These are phyloP conservation scores for Glaucopsyche alexis DNA, from an alignment of 2,888 invertebrate genomes.

Conservation along the genomic window DNA sequence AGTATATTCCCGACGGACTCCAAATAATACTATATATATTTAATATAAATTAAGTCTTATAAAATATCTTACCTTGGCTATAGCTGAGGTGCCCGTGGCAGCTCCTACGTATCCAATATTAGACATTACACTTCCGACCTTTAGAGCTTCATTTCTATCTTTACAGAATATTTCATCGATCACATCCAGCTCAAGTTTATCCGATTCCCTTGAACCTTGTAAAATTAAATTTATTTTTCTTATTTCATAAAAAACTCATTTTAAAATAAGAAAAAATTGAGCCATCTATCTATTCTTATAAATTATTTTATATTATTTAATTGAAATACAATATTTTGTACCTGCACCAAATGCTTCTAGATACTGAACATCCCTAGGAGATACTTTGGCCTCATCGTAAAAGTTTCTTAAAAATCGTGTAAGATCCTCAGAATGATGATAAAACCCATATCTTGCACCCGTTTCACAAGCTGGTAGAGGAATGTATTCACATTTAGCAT, in stretches of 20 bases:
- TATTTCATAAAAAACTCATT: too few species aligned
- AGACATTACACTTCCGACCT: too few species aligned
- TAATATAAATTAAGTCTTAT: too few species aligned
- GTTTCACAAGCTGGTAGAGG: background rate
- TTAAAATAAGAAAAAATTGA: too few species aligned
- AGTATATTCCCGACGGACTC: too few species aligned
- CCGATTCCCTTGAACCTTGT: slow-evolving; percentile 53
- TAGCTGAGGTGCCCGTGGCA: too few species aligned
- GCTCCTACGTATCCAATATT: too few species aligned
- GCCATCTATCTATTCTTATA: too few species aligned
- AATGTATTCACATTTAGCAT: slow-evolving; percentile 3
- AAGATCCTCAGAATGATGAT: slow-evolving; percentile 17
- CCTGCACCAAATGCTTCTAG: slow-evolving; percentile 84
- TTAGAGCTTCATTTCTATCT: background rate
- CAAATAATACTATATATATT: too few species aligned
- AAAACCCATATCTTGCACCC: slow-evolving; percentile 7
- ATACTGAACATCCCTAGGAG: slow-evolving; percentile 75
- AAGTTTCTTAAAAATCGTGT: slow-evolving; percentile 32
- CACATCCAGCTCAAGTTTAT: slow-evolving; percentile 80
- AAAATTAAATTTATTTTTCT: too few species aligned
- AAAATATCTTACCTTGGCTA: too few species aligned
- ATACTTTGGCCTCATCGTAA: slow-evolving; percentile 76
- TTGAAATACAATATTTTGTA: background rate
- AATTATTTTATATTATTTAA: background rate
- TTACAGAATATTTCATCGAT: slow-evolving; percentile 72